A percentile compares a stretch with the other conserved stretches of the same genome.
phyloP scores from a whole-genome alignment of 2,113 vertebrate species.

The Delphinus delphis region DNA sequence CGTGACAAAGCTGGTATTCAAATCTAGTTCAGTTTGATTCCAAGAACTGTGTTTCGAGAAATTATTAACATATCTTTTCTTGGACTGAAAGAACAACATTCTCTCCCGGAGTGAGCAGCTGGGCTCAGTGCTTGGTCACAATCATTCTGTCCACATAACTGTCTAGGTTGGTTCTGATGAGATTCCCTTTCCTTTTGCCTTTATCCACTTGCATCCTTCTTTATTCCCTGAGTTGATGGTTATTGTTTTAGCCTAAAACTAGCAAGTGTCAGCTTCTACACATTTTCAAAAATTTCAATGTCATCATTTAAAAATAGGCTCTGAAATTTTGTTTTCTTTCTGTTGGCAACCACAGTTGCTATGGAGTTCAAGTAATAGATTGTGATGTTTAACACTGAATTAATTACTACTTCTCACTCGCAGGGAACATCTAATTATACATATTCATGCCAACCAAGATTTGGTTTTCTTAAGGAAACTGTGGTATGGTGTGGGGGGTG shows the following conservation, averaged over 20 bases:
- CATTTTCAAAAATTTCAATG: conserved; percentile 80
- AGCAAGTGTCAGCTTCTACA: conserved; percentile 77
- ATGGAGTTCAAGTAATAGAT: conserved; percentile 90
- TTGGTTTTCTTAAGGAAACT: conserved; percentile 77
- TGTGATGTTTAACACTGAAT: conserved; percentile 91
- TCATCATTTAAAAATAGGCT: conserved; percentile 86
- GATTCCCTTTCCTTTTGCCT: conserved; percentile 22
- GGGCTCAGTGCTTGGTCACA: not conserved
- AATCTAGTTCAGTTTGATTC: conserved; percentile 3
- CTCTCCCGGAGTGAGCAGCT: not conserved
- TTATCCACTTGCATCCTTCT: conserved; percentile 11
- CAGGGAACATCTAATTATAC: conserved; percentile 89
- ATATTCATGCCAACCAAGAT: conserved; percentile 84
- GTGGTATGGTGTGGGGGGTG: not conserved
- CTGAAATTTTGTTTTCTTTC: conserved; percentile 85
- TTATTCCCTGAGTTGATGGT: conserved; percentile 55
- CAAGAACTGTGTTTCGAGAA: not conserved
- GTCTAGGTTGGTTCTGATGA: not conserved
- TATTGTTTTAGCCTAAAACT: conserved; percentile 79
- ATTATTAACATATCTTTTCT: conserved; percentile 22
- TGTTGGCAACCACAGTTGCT: conserved; percentile 84
- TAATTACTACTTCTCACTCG: conserved; percentile 90
- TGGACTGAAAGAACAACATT: not conserved
- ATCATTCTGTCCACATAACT: not conserved
- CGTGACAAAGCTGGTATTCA: not conserved